Conservation (phyloP, 2,797 vertebrate species). For the Nannoperca obscura region DNA sequence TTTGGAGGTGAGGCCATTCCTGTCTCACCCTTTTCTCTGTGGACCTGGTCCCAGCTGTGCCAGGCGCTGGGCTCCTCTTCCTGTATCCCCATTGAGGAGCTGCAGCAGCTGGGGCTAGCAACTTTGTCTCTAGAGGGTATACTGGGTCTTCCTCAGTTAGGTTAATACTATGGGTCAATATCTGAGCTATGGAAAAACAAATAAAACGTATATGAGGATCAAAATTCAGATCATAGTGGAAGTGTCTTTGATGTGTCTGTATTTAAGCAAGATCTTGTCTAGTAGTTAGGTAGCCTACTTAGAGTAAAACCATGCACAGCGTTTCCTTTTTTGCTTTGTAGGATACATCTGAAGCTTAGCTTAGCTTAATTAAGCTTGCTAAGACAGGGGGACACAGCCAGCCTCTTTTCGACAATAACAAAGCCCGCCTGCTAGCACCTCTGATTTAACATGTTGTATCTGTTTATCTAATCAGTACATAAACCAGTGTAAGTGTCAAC, state of each 20-base stretch:
- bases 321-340: not conserved
- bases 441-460: not conserved
- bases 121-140: slow-evolving; percentile 36
- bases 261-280: not conserved
- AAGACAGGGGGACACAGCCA: not conserved
- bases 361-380: not conserved
- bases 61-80: slow-evolving; percentile 28
- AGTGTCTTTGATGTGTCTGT: not conserved
- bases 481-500: not conserved
- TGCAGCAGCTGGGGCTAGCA: slow-evolving; percentile 59
- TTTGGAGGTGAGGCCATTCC: slow-evolving; percentile 32
- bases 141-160: slow-evolving; percentile 15
- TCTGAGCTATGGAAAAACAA: slow-evolving; percentile 15
- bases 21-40: slow-evolving; percentile 44
- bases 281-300: not conserved
- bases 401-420: not conserved
- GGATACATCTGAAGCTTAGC: not conserved
- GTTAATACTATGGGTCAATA: slow-evolving; percentile 22
- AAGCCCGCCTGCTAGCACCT: not conserved
- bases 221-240: not conserved
- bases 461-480: not conserved
- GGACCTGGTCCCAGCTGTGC: slow-evolving; percentile 67
- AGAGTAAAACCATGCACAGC: not conserved
- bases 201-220: not conserved
- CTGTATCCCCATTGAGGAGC: slow-evolving; percentile 34